Percentiles rank a stretch among this genome's conserved stretches.
These are phyloP conservation scores for Lithophane ornitopus DNA, from an alignment of 2,888 invertebrate genomes.

Conservation along the genomic window DNA sequence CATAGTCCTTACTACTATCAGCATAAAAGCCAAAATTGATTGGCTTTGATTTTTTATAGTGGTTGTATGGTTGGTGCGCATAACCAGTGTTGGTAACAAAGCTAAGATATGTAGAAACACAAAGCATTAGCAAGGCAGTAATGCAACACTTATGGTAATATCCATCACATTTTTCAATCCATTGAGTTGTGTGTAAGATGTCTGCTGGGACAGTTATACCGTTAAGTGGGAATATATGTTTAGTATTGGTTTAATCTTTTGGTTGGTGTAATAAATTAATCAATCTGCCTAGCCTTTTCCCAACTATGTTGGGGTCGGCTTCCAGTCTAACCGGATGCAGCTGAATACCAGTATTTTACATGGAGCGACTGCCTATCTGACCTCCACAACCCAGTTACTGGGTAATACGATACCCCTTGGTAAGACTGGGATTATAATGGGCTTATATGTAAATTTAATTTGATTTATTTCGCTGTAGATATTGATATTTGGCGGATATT, in stretches of 20 bases:
- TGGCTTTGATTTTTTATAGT: constrained; percentile 29
- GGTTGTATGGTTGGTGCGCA: constrained; percentile 65
- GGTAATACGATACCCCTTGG: no score
- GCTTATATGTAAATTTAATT: no score
- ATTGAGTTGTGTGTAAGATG: constrained; percentile 42
- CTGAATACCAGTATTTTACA: no score
- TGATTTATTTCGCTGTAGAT: neutral
- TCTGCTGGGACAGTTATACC: constrained; percentile 12
- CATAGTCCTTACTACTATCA: constrained; percentile 42
- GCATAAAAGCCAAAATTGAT: constrained; percentile 65
- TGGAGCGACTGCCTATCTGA: no score
- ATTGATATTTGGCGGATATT: neutral
- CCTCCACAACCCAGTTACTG: no score
- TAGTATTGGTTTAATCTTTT: constrained; percentile 4
- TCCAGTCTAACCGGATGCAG: no score
- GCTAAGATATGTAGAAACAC: constrained; percentile 80
- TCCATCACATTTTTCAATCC: constrained; percentile 68
- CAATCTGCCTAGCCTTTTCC: no score
- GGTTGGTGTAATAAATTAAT: neutral
- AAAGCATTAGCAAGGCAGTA: constrained; percentile 79
- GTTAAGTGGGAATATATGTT: constrained; percentile 18
- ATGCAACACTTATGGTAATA: constrained; percentile 79
- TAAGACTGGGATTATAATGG: no score
- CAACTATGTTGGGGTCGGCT: no score
- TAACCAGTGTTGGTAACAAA: constrained; percentile 81